These are phyloP conservation scores for Meandrina meandrites DNA, from an alignment of 92 coral and sea anemone genomes.

Conservation along the genomic window DNA sequence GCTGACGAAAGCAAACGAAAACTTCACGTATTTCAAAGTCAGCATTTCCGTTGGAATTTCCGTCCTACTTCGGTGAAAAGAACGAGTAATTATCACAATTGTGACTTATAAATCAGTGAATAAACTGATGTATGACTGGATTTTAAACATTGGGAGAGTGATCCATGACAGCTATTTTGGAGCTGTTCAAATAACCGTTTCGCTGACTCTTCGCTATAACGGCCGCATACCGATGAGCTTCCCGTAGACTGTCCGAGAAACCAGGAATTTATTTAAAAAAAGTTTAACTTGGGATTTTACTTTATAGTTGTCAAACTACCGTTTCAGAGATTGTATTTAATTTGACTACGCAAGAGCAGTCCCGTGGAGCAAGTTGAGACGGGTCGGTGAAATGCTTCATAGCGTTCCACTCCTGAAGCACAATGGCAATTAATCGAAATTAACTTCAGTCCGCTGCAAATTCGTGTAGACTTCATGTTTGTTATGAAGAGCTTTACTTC, in stretches of 20 bases:
- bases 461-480: neutral
- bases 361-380: neutral
- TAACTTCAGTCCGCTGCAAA: neutral
- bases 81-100: neutral
- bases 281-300: neutral
- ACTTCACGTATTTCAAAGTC: neutral
- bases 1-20: neutral
- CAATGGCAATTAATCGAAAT: no score
- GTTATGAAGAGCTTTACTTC: neutral
- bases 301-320: neutral
- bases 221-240: neutral
- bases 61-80: neutral
- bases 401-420: no score
- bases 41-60: neutral
- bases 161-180: no score
- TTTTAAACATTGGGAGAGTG: no score
- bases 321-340: neutral
- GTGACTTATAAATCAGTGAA: neutral
- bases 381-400: no score
- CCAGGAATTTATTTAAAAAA: neutral
- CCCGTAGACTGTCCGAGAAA: neutral
- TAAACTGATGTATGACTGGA: no score
- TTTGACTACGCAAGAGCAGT: neutral
- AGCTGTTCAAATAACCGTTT: neutral
- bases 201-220: neutral